Percentiles rank a stretch among this genome's conserved stretches.
phyloP scores from a whole-genome alignment of 37 sponge, comb jelly and placozoan genomes.

The Hexactinellida sp. region DNA sequence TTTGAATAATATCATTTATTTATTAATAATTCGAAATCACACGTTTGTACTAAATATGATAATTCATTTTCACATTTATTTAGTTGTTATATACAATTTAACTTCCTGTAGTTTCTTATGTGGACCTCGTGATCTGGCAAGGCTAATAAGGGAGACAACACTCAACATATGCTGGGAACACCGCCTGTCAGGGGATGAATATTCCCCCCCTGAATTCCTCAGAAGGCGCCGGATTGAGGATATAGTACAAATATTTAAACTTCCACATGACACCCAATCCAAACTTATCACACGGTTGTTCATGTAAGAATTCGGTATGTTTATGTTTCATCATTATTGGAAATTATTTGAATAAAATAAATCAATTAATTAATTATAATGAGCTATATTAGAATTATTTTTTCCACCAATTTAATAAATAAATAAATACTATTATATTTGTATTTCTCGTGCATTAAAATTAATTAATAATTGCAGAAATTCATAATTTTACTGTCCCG shows the following conservation, averaged over 20 bases:
- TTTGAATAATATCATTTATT: not conserved
- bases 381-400: not conserved
- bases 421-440: no score
- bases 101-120: not conserved
- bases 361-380: no score
- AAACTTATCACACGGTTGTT: not conserved
- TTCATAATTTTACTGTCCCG: no score
- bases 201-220: not conserved
- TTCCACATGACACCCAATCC: not conserved
- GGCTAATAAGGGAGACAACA: not conserved
- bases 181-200: not conserved
- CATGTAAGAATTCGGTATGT: not conserved
- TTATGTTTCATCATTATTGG: not conserved
- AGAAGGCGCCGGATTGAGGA: not conserved
- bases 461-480: no score
- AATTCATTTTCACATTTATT: not conserved
- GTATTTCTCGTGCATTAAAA: no score
- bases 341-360: no score
- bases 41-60: not conserved
- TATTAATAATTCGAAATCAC: not conserved
- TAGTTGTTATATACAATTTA: not conserved
- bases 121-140: not conserved
- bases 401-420: no score
- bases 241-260: not conserved
- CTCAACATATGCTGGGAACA: slow-evolving; percentile 14